These are phyloP conservation scores for Cygnus atratus DNA, from an alignment of 2,113 vertebrate genomes.

Conservation along the genomic window DNA sequence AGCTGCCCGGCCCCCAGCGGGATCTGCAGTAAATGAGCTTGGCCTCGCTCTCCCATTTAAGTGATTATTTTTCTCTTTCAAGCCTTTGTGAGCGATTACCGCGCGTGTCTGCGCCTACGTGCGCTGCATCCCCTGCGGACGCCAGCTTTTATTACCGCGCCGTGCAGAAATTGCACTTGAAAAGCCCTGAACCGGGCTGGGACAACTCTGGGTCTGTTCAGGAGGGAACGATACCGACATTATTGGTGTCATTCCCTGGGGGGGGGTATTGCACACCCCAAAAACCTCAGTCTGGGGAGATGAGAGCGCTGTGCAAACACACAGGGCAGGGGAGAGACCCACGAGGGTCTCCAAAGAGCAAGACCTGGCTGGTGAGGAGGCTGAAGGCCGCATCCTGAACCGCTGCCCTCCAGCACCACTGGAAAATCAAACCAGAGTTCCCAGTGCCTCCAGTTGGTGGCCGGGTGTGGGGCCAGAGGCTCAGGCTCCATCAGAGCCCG, in stretches of 20 bases:
- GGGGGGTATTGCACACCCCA: background rate
- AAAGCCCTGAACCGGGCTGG: background rate
- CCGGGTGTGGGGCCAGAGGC: background rate
- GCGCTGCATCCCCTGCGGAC: background rate
- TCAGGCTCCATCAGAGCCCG: background rate
- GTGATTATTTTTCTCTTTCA: background rate
- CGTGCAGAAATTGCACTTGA: accelerated
- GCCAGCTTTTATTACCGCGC: accelerated
- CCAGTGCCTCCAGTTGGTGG: background rate
- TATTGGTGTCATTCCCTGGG: background rate
- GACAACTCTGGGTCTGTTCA: background rate
- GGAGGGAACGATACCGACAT: background rate
- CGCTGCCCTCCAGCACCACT: accelerated
- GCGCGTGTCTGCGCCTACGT: accelerated
- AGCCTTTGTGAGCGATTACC: background rate
- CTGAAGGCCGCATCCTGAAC: background rate
- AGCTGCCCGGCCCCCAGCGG: background rate
- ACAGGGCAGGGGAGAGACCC: accelerated
- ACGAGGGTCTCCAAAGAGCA: background rate
- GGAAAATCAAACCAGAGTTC: background rate
- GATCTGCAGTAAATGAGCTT: background rate
- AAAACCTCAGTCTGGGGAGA: accelerated
- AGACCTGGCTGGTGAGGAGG: background rate
- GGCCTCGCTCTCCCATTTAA: accelerated
- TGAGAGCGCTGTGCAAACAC: accelerated